Evolutionary conservation across 2,113 vertebrate species (phyloP).

Genomic region (Gymnorhina tibicen): DNA sequence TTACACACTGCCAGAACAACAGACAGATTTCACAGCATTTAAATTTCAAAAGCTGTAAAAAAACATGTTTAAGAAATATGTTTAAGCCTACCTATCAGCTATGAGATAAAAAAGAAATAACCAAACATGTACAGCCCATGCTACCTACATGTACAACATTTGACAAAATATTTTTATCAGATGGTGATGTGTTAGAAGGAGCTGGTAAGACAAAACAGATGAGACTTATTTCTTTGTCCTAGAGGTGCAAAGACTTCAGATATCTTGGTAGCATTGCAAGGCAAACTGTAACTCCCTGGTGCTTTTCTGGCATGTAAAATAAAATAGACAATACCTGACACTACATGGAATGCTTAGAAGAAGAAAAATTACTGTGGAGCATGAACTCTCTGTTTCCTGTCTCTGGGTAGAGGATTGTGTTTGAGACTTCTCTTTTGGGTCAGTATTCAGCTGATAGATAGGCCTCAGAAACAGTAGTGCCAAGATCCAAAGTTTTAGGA

Average conservation of each 20-base stretch:
- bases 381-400: neutral
- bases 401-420: neutral
- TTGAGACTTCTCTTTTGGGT: neutral
- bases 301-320: neutral
- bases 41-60: conserved; percentile 4
- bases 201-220: neutral
- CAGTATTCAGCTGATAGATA: neutral
- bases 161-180: neutral
- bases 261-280: neutral
- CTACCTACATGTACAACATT: neutral
- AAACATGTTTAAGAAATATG: neutral
- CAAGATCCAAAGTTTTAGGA: neutral
- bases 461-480: neutral
- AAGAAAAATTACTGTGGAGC: neutral
- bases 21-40: neutral
- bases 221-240: neutral
- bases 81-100: neutral
- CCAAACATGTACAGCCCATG: neutral
- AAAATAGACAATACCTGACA: neutral
- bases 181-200: neutral
- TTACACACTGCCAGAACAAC: neutral
- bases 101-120: neutral
- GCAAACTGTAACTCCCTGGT: neutral
- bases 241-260: neutral
- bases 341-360: neutral